These are phyloP conservation scores for Mormyrops boulengeri DNA, from an alignment of 2,797 vertebrate species.

Conservation along the genomic window DNA sequence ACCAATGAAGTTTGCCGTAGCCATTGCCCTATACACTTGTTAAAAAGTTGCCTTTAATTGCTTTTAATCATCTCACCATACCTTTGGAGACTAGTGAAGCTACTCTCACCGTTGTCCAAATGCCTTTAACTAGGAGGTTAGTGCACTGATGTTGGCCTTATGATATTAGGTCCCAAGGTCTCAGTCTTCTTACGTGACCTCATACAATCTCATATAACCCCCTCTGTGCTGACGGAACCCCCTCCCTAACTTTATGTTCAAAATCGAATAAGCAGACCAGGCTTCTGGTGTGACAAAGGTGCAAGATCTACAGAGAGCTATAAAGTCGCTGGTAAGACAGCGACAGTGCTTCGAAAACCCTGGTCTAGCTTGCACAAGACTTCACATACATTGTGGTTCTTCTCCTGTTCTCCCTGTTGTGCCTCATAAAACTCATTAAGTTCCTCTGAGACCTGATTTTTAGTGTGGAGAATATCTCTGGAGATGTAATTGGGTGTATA, in stretches of 20 bases:
- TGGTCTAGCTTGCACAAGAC: background rate
- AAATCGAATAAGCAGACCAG: background rate
- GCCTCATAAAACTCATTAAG: constrained; percentile 13
- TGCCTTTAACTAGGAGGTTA: background rate
- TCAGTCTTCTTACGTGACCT: background rate
- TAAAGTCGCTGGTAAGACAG: too few relatives aligned
- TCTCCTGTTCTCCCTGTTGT: background rate
- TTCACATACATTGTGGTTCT: background rate
- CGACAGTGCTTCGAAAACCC: background rate
- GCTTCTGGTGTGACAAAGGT: background rate
- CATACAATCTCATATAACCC: background rate
- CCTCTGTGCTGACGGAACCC: background rate
- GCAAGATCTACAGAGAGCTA: background rate
- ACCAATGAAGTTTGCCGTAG: background rate
- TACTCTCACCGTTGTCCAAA: background rate
- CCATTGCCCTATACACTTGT: background rate
- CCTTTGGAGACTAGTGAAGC: background rate
- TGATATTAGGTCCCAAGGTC: background rate
- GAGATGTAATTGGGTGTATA: constrained; percentile 13
- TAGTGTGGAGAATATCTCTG: background rate
- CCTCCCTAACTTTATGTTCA: background rate
- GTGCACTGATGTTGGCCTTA: background rate
- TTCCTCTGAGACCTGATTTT: constrained; percentile 2
- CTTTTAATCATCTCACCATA: constrained; percentile 10
- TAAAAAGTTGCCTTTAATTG: background rate